Conservation (phyloP, 1,140 invertebrate genomes). For the Leptinotarsa defecta region DNA sequence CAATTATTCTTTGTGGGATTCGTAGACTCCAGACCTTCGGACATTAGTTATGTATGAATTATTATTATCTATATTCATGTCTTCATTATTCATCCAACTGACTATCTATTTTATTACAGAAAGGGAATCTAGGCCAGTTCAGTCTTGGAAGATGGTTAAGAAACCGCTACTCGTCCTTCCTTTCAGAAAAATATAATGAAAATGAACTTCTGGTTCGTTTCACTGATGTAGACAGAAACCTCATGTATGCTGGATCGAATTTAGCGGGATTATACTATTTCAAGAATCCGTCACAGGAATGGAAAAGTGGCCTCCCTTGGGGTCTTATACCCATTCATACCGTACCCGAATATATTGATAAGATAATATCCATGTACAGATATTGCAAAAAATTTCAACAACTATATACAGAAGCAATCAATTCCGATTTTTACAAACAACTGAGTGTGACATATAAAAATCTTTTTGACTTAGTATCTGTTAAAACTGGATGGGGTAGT, state of each 20-base stretch:
- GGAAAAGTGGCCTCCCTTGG: constrained; percentile 75
- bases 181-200: constrained; percentile 59
- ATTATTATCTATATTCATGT: too few relatives aligned
- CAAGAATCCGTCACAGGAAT: constrained; percentile 58
- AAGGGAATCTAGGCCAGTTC: constrained; percentile 77
- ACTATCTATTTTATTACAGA: constrained; percentile 54
- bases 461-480: neutral
- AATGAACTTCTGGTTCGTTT: constrained; percentile 59
- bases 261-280: constrained; percentile 80
- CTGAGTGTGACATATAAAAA: neutral
- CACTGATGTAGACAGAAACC: constrained; percentile 82
- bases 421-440: constrained; percentile 2
- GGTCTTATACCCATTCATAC: constrained; percentile 89
- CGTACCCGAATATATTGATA: constrained; percentile 66
- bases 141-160: constrained; percentile 76
- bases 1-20: too few relatives aligned
- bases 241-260: constrained; percentile 84
- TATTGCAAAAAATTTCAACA: constrained; percentile 63
- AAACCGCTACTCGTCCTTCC: constrained; percentile 65
- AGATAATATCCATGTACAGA: constrained; percentile 63
- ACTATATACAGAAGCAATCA: too few relatives aligned
- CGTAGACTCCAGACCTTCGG: too few relatives aligned
- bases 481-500: neutral
- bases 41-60: too few relatives aligned
- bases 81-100: neutral